These are phyloP conservation scores for Propithecus coquereli DNA, from an alignment of 2,113 vertebrate genomes.

Conservation along the genomic window DNA sequence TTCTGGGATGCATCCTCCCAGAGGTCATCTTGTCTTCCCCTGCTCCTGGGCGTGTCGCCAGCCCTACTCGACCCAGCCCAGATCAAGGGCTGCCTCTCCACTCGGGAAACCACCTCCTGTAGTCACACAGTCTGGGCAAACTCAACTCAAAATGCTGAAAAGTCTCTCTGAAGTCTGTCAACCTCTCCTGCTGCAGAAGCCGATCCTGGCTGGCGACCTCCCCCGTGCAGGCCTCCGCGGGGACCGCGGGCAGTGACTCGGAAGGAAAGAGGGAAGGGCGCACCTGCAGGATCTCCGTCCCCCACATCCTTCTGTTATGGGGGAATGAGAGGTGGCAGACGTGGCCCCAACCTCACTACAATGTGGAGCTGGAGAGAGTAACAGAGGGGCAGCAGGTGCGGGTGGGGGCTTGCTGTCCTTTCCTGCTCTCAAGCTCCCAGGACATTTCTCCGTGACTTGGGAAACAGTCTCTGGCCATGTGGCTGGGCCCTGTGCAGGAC, in stretches of 20 bases:
- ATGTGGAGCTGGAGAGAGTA: neutral
- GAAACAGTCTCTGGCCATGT: neutral
- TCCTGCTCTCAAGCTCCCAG: neutral
- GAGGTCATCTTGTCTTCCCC: slow-evolving; percentile 11
- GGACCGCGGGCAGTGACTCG: neutral
- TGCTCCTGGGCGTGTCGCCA: slow-evolving; percentile 19
- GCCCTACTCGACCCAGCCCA: neutral
- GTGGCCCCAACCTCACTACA: neutral
- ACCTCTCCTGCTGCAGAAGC: neutral
- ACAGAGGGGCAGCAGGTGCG: neutral
- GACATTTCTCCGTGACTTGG: neutral
- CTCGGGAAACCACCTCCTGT: slow-evolving; percentile 57
- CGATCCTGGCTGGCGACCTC: neutral
- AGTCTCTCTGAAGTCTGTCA: neutral
- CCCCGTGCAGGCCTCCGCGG: neutral
- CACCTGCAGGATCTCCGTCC: neutral
- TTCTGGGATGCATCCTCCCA: neutral
- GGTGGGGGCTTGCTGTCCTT: neutral
- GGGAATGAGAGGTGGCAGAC: neutral
- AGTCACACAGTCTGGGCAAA: neutral
- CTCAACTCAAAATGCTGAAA: neutral
- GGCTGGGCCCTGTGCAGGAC: neutral
- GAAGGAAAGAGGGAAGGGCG: neutral
- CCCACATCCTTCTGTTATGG: neutral
- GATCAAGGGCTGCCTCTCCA: slow-evolving; percentile 13